Base-by-base conservation (phyloP, 1,140 invertebrate species). In the Brachionus rotundiformis region DNA sequence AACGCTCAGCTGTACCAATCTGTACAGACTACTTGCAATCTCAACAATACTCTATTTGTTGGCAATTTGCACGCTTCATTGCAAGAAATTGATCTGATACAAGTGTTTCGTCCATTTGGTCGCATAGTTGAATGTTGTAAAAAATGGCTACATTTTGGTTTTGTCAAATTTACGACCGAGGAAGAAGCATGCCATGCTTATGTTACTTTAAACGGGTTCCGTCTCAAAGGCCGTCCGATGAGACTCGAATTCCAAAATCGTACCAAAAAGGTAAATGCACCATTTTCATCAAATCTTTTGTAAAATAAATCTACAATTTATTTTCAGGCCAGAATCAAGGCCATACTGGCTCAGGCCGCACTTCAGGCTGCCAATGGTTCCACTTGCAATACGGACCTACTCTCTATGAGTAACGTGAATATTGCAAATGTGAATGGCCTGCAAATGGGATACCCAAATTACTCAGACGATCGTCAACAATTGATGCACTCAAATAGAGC, bases 211-310 rank as follows among this genome's bases (percentile, higher is more conserved):
- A 65, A 81, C 31, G 79, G 79, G 4, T 65, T 63, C 23, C 79
- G 79, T 63, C 31, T 81, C 13, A 61, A 81, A 29, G 79, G 79
- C 11, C 31, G 79, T 25, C 54, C 79, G 16, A 81, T 81, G 79
- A 61, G 79, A 81, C 54, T 81, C 27, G 79, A 81, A 68, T 81
- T 81, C 25, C 79, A 81, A 65, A 79, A 79, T 54, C 16, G 76
- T 5, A 59, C 76, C 25, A 79, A 79, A 63, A 79, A 79, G n/a
- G 63, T 68, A 68, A 68, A 68, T 8, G 7, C 11, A 19, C 33
- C 5, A 68, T 16, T 68, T 68, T 33, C 25, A 31, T 13, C n/a
- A n/a, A n/a, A n/a, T 13, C 11, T 41, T 41, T 41, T 41, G 2
- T 11, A 41, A 41, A 10, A 13, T 41, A 41, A 41, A 10, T 41